Conservation (phyloP, 2,797 vertebrate genomes). For the Balearica regulorum region DNA sequence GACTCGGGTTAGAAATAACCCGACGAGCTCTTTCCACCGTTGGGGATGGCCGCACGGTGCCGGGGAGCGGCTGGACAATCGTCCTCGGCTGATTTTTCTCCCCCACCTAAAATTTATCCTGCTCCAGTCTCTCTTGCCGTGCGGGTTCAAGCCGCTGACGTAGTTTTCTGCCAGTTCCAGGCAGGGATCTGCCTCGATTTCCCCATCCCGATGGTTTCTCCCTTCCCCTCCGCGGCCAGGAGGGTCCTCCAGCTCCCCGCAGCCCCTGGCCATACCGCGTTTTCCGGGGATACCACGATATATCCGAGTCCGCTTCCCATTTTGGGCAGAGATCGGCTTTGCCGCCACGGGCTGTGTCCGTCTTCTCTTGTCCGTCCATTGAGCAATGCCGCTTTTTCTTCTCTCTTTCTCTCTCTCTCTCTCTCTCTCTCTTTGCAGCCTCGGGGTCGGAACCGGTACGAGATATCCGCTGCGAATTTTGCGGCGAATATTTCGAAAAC, state of each 20-base stretch:
- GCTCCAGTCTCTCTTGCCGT: not conserved
- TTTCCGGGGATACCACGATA: not conserved
- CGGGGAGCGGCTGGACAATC: not conserved
- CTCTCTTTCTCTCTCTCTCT: not conserved
- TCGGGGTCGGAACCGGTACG: constrained; percentile 75
- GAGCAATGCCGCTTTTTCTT: not conserved
- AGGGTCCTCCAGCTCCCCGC: not conserved
- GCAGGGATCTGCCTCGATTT: not conserved
- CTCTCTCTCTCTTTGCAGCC: constrained; percentile 10
- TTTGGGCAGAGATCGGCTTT: not conserved
- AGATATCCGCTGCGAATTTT: constrained; percentile 91
- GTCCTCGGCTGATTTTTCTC: not conserved
- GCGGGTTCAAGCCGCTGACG: not conserved
- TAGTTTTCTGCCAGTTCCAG: not conserved
- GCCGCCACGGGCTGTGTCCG: fast-evolving
- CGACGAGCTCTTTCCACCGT: too few species aligned
- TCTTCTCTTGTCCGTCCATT: not conserved
- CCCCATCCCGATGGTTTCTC: not conserved
- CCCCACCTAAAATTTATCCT: not conserved
- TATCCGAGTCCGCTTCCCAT: fast-evolving
- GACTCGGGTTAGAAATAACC: not conserved
- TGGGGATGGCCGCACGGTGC: fast-evolving
- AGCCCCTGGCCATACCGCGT: not conserved
- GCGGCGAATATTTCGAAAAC: constrained; percentile 91
- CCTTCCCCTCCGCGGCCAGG: not conserved